A percentile compares a stretch with the other conserved stretches of the same genome.
These are phyloP conservation scores for Eupsittula cactorum DNA, from an alignment of 2,113 vertebrate species.

Conservation along the genomic window DNA sequence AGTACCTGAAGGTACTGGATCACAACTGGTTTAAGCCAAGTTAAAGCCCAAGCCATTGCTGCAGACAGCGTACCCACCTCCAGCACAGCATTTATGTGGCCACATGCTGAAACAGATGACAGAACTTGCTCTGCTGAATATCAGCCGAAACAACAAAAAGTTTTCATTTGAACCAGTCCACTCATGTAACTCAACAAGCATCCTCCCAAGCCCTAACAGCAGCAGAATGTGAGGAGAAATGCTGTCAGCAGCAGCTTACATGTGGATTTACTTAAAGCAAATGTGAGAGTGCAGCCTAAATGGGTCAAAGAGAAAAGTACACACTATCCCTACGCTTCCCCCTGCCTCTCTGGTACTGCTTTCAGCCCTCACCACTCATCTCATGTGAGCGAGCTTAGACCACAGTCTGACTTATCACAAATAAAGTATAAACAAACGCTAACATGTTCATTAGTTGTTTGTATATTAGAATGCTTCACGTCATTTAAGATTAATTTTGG, in stretches of 20 bases:
- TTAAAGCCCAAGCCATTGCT: neutral
- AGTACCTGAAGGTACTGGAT: neutral
- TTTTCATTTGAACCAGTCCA: neutral
- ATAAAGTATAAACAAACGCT: neutral
- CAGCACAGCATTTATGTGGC: neutral
- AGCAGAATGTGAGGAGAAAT: neutral
- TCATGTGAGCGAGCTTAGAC: neutral
- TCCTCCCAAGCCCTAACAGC: neutral
- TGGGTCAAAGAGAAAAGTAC: conserved; percentile 44
- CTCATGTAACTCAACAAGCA: neutral
- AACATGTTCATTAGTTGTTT: neutral
- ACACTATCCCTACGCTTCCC: neutral
- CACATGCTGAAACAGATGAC: neutral
- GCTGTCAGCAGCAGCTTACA: conserved; percentile 30
- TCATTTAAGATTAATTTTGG: neutral
- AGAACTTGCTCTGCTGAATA: neutral
- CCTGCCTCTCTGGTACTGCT: neutral
- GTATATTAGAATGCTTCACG: neutral
- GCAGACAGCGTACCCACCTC: neutral
- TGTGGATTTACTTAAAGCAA: neutral
- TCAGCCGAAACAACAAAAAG: neutral
- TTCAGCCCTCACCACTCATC: neutral
- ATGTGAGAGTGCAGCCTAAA: conserved; percentile 7
- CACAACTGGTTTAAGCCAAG: neutral
- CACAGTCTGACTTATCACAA: neutral